Percentiles rank a stretch among this genome's conserved stretches.
phyloP scores from a whole-genome alignment of 2,113 vertebrate species.

The Istiophorus platypterus region DNA sequence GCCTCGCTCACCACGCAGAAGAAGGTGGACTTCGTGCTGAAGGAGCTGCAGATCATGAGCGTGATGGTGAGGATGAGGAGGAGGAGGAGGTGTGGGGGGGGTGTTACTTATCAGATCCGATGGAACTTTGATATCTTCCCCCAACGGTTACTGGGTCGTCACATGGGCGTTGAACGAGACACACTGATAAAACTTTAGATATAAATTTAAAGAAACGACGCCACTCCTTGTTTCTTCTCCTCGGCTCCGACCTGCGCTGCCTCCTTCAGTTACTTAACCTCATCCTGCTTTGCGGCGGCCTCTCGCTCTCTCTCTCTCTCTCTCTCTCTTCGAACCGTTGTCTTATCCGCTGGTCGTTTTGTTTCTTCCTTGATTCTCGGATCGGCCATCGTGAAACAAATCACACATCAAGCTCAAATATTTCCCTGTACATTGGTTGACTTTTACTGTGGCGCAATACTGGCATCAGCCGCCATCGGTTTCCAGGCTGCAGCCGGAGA shows the following conservation, averaged over 20 bases:
- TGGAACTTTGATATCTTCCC: conserved; percentile 3
- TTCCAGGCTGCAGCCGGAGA: no score
- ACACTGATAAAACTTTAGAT: no score
- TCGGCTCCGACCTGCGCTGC: no score
- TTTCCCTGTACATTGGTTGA: no score
- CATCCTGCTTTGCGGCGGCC: no score
- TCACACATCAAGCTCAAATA: no score
- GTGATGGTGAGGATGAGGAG: conserved; percentile 86
- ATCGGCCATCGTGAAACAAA: conserved; percentile 58
- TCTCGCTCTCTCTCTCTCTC: no score
- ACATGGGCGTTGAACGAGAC: not conserved
- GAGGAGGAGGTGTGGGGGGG: no score
- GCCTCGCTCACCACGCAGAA: conserved; percentile 96
- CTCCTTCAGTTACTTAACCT: no score
- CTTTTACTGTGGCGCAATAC: no score
- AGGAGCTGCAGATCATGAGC: conserved; percentile 93
- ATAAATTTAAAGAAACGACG: not conserved
- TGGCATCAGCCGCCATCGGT: no score
- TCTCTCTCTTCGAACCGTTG: not conserved
- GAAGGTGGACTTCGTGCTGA: conserved; percentile 96
- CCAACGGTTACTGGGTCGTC: conserved; percentile 14
- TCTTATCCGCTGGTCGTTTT: not conserved
- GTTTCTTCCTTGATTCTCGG: conserved; percentile 8
- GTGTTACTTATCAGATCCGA: conserved; percentile 9
- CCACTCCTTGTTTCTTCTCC: not conserved